These are phyloP conservation scores for Sicus ferrugineus DNA, from an alignment of 2,888 invertebrate species.

Conservation along the genomic window DNA sequence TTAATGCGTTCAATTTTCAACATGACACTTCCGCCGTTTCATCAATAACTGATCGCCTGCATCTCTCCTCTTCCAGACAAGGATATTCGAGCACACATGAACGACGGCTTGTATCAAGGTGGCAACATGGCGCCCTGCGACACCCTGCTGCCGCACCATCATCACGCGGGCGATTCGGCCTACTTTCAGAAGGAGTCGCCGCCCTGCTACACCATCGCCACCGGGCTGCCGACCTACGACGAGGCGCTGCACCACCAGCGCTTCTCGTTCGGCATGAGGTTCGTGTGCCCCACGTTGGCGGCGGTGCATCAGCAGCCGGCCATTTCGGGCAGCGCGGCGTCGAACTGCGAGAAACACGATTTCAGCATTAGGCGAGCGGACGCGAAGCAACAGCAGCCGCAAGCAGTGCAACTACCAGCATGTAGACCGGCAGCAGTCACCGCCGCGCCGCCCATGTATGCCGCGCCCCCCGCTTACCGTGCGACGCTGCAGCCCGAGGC, in stretches of 20 bases:
- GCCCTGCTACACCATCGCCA: constrained; percentile 72
- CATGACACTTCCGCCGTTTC: too few species aligned
- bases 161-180: constrained; percentile 48
- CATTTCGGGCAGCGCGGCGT: constrained; percentile 41
- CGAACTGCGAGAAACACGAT: constrained; percentile 55
- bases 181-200: constrained; percentile 67
- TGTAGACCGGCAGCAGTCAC: constrained; percentile 38
- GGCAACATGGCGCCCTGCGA: constrained; percentile 47
- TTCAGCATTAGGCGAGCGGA: constrained; percentile 44
- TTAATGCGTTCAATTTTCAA: too few species aligned
- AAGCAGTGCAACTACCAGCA: constrained; percentile 32
- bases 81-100: constrained; percentile 60
- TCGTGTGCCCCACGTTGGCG: constrained; percentile 59
- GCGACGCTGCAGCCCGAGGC: constrained; percentile 30
- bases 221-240: constrained; percentile 71
- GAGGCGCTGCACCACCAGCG: constrained; percentile 69
- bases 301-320: constrained; percentile 55
- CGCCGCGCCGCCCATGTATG: constrained; percentile 33
- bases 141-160: constrained; percentile 33
- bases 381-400: constrained; percentile 40
- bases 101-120: constrained; percentile 45
- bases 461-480: constrained; percentile 41
- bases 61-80: constrained; percentile 54
- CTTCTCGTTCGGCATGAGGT: constrained; percentile 61
- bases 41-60: neutral